Evolutionary conservation across 53 echinoderm and acorn worm genomes (phyloP).

Genomic region (Holothuria scabra): DNA sequence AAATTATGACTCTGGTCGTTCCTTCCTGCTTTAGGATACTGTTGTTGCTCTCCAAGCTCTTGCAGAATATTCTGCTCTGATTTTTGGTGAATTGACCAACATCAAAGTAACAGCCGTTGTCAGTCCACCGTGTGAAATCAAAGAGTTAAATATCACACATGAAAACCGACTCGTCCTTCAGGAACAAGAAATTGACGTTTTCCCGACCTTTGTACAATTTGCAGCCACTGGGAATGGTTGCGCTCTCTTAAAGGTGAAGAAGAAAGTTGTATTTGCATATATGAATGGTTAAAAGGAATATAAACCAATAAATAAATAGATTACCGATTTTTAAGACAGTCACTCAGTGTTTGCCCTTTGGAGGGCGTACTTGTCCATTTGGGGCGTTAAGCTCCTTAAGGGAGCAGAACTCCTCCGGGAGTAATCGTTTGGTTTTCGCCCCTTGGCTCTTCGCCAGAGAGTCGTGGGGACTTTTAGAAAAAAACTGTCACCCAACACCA

Average conservation of each 20-base stretch:
- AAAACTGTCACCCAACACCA: too few relatives aligned
- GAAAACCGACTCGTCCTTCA: constrained; percentile 74
- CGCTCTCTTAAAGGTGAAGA: constrained; percentile 69
- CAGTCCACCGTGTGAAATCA: constrained; percentile 36
- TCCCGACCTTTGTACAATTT: constrained; percentile 67
- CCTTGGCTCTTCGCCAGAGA: too few relatives aligned
- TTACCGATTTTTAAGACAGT: too few relatives aligned
- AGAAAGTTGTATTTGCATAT: too few relatives aligned
- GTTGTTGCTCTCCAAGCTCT: constrained; percentile 84
- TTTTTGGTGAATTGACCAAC: constrained; percentile 51
- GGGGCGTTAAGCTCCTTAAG: too few relatives aligned
- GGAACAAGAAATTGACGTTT: constrained; percentile 33
- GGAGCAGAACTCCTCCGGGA: too few relatives aligned
- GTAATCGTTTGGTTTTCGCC: too few relatives aligned
- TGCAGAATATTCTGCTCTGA: constrained; percentile 70
- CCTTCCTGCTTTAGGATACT: constrained; percentile 64
- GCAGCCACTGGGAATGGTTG: constrained; percentile 73
- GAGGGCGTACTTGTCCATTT: too few relatives aligned
- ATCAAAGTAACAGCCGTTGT: constrained; percentile 28
- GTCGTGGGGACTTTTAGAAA: too few relatives aligned
- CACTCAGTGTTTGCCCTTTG: too few relatives aligned
- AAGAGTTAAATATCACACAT: constrained; percentile 47
- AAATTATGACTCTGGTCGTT: background rate
- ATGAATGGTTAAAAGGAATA: too few relatives aligned
- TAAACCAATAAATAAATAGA: too few relatives aligned